A percentile compares a stretch with the other conserved stretches of the same genome.
These are phyloP conservation scores for Campylomormyrus numenius DNA, from an alignment of 2,113 vertebrate genomes.

Conservation along the genomic window DNA sequence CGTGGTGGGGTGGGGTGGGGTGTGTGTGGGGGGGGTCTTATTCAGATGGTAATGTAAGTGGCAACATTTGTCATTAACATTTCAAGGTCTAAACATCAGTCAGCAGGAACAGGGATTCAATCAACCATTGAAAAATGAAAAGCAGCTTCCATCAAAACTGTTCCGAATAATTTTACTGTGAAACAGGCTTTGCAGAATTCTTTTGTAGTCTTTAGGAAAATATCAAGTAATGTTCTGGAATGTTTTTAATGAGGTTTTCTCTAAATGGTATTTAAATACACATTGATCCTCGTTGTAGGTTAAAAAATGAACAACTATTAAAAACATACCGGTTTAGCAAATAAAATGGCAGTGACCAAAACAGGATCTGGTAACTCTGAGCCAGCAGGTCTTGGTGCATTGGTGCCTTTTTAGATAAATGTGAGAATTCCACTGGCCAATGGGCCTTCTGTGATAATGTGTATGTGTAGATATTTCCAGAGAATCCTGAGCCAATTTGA, in stretches of 20 bases:
- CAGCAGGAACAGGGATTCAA: not conserved
- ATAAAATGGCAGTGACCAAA: not conserved
- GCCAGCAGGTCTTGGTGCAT: not conserved
- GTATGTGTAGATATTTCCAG: not conserved
- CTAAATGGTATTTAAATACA: not conserved
- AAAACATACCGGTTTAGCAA: not conserved
- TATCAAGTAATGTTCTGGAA: not conserved
- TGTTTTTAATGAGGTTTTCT: not conserved
- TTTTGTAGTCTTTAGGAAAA: not conserved
- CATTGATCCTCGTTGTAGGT: not conserved
- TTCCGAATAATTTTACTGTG: not conserved
- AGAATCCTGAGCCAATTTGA: not conserved
- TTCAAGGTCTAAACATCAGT: constrained; percentile 16
- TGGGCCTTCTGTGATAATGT: not conserved
- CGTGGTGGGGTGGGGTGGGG: not conserved
- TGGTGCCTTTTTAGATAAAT: not conserved
- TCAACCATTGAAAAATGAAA: not conserved
- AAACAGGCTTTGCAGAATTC: not conserved
- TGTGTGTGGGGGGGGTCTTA: not conserved
- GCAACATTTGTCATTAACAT: constrained; percentile 14
- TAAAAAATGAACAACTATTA: not conserved
- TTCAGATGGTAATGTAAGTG: not conserved
- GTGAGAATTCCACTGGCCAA: not conserved
- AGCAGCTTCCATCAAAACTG: not conserved
- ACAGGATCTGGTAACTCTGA: not conserved